phyloP scores from a whole-genome alignment of 1,140 invertebrate genomes.

The Chironomus tepperi region DNA sequence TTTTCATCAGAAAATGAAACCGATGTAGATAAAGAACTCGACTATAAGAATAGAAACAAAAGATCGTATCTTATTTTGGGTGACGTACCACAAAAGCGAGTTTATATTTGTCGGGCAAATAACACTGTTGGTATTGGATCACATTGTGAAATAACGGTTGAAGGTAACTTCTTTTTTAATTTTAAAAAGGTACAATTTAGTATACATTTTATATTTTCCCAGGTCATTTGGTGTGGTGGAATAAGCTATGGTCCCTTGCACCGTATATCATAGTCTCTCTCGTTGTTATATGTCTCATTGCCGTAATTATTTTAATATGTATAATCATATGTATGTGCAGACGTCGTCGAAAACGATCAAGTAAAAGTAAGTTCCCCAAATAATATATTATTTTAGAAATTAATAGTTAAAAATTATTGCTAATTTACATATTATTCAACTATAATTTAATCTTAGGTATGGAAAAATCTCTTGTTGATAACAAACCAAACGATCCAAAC shows the following conservation, averaged over 20 bases:
- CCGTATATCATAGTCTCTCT: conserved; percentile 65
- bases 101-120: conserved; percentile 74
- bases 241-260: conserved; percentile 56
- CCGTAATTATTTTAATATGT: conserved; percentile 71
- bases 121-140: conserved; percentile 67
- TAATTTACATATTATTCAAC: too few relatives aligned
- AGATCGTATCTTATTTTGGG: conserved; percentile 34
- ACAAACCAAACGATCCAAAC: conserved; percentile 37
- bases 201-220: conserved; percentile 26
- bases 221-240: conserved; percentile 68
- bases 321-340: conserved; percentile 74
- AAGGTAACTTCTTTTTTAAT: conserved; percentile 44
- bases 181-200: background rate
- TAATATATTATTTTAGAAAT: background rate
- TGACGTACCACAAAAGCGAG: conserved; percentile 45
- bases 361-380: conserved; percentile 68
- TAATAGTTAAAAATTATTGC: conserved; percentile 25
- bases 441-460: conserved; percentile 16
- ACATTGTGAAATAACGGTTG: conserved; percentile 69
- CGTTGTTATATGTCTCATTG: conserved; percentile 62
- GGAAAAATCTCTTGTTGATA: conserved; percentile 15
- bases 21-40: conserved; percentile 27
- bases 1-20: conserved; percentile 70
- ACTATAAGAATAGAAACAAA: background rate
- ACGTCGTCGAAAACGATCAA: conserved; percentile 58